Conservation (phyloP, 2,797 vertebrate genomes). For the Ptychobarbus kaznakovi region DNA sequence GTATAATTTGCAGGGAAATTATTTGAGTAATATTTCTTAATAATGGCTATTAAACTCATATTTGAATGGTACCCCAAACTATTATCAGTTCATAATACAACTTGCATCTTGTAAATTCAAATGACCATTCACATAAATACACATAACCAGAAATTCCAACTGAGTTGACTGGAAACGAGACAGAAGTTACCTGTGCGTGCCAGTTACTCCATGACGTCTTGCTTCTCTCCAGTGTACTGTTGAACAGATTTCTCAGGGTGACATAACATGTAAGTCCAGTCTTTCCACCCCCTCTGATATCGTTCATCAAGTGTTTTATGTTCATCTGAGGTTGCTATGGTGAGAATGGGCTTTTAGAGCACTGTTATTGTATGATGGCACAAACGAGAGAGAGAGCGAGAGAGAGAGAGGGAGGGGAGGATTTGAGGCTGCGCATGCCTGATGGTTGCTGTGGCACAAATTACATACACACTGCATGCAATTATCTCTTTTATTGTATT, state of each 20-base stretch:
- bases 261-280: conserved; percentile 7
- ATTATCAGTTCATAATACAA: neutral
- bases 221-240: conserved; percentile 25
- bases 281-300: conserved; percentile 13
- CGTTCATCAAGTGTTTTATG: conserved; percentile 44
- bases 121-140: neutral
- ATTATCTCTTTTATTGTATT: neutral
- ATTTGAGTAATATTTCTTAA: too few relatives aligned
- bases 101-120: neutral
- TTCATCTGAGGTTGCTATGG: conserved; percentile 59
- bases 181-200: conserved; percentile 53
- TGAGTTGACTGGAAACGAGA: conserved; percentile 1
- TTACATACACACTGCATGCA: conserved; percentile 1
- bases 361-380: conserved; percentile 58
- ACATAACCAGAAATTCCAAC: neutral
- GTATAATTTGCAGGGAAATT: too few relatives aligned
- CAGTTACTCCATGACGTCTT: conserved; percentile 35
- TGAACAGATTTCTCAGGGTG: conserved; percentile 39
- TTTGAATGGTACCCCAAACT: too few relatives aligned
- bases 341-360: conserved; percentile 62
- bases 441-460: conserved; percentile 34
- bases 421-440: conserved; percentile 36
- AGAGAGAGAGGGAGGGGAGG: conserved; percentile 32
- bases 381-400: neutral
- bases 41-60: too few relatives aligned